These are phyloP conservation scores for Antennarius maculatus DNA, from an alignment of 2,797 vertebrate genomes.

Conservation along the genomic window DNA sequence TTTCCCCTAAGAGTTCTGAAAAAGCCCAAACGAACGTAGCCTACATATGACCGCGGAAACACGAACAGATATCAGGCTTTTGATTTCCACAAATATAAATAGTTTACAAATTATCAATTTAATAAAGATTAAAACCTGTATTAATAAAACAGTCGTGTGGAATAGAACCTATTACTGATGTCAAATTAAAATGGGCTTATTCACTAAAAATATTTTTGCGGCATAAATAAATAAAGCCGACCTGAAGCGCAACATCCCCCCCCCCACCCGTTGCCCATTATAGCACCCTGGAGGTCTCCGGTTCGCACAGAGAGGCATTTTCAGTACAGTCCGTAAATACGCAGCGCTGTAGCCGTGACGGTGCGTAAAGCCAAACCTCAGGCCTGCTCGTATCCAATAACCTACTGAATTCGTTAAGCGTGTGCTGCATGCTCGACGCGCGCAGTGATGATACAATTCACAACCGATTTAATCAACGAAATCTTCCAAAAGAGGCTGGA, in stretches of 20 bases:
- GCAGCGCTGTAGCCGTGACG: not conserved
- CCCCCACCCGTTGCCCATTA: slow-evolving; percentile 1
- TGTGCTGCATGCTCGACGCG: slow-evolving; percentile 11
- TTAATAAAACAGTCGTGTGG: not conserved
- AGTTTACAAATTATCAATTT: slow-evolving; percentile 9
- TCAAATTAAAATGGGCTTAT: not conserved
- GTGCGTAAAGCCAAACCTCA: slow-evolving; percentile 13
- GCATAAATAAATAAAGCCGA: slow-evolving; percentile 2
- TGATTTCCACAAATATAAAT: not conserved
- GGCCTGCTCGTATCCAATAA: slow-evolving; percentile 16
- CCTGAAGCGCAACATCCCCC: not conserved
- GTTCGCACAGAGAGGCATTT: slow-evolving; percentile 29
- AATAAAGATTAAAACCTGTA: not conserved
- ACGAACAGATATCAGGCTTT: not conserved
- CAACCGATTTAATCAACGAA: slow-evolving; percentile 55
- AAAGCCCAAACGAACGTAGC: not conserved
- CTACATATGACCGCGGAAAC: not conserved
- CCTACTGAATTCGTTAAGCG: slow-evolving; percentile 49
- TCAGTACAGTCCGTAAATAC: not conserved
- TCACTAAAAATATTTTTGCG: not conserved
- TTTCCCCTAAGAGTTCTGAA: not conserved
- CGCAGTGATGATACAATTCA: slow-evolving; percentile 1
- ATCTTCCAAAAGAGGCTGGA: slow-evolving; percentile 28
- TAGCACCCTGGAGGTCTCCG: slow-evolving; percentile 17
- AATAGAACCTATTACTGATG: not conserved